Conservation (phyloP, 2,888 invertebrate genomes). For the Eupithecia vulgata region DNA sequence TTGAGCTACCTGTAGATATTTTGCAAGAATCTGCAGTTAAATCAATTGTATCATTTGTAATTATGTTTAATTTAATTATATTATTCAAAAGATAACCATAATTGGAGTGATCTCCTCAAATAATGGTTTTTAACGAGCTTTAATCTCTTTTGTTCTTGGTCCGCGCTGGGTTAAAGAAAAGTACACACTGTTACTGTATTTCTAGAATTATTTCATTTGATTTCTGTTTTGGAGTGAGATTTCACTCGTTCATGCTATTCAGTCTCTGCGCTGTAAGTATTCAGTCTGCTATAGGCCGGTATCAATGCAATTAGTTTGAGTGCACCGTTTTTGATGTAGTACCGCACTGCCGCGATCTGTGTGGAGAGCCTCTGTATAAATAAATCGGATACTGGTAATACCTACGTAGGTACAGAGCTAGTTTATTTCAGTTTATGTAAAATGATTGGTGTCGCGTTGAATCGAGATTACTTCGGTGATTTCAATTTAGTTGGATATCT, state of each 20-base stretch:
- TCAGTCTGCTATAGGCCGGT: slow-evolving; percentile 60
- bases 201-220: not conserved
- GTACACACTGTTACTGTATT: not conserved
- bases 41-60: too few relatives aligned
- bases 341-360: slow-evolving; percentile 63
- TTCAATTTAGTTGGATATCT: not conserved
- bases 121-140: too few relatives aligned
- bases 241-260: slow-evolving; percentile 2
- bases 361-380: slow-evolving; percentile 66
- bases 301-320: slow-evolving; percentile 83
- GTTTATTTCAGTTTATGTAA: slow-evolving; percentile 53
- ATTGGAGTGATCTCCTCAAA: too few relatives aligned
- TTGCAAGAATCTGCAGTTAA: too few relatives aligned
- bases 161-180: not conserved
- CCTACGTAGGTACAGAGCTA: slow-evolving; percentile 49
- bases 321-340: slow-evolving; percentile 83
- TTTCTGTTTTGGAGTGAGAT: slow-evolving; percentile 1
- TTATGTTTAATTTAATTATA: too few relatives aligned
- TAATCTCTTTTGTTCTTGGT: too few relatives aligned
- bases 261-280: slow-evolving; percentile 47
- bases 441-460: slow-evolving; percentile 37
- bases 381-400: slow-evolving; percentile 57
- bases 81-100: too few relatives aligned
- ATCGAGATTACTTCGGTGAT: slow-evolving; percentile 1
- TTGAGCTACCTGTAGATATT: too few relatives aligned